Evolutionary conservation across 2,797 vertebrate species (phyloP), one percentile per base, ranked within the genome.

Genomic region (Lepus townsendii): DNA sequence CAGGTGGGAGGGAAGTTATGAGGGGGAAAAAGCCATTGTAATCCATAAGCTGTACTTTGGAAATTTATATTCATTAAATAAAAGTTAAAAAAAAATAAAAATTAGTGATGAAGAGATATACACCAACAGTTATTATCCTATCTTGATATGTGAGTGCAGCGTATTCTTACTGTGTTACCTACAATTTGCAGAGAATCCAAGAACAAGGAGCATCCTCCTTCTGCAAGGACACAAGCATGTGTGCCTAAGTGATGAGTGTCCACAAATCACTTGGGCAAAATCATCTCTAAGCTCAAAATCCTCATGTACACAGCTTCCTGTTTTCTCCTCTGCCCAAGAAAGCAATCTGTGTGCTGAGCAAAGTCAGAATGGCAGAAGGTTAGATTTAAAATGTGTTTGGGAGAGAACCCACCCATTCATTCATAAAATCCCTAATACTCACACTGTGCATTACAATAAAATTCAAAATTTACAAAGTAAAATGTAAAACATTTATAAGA

Each of bases 381-480:
- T 76, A n/a, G 14, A 69, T 72, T 86, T 85, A 54, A 90, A 90
- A 75, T 77, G 26, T 16, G 27, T n/a, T 10, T 50, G 66, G 66
- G 50, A 62, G 7, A 73, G 13, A 90, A 60, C 12, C 26, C 47
- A 50, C 1, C 16, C 4, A 63, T 52, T 89, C 87, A n/a, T 30
- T 27, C 60, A 57, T 47, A 72, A 69, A 78, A 73, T 52, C 3
- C 50, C 79, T 87, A 38, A 87, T 19, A 66, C 62, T 54, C 17
- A 20, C 32, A 3, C 35, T 78, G 22, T 6, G 5, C 11, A 32
- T 69, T 54, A 77, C 22, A 72, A 62, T 73, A 38, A 91, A 77
- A 75, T 19, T 84, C 52, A 89, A 82, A 73, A 93, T 32, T 52
- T 73, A 88, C 66, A 84, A 88, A 68, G n/a, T 20, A 20, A 8